Conservation (phyloP, 2,113 vertebrate genomes). For the Hemichromis elongatus region DNA sequence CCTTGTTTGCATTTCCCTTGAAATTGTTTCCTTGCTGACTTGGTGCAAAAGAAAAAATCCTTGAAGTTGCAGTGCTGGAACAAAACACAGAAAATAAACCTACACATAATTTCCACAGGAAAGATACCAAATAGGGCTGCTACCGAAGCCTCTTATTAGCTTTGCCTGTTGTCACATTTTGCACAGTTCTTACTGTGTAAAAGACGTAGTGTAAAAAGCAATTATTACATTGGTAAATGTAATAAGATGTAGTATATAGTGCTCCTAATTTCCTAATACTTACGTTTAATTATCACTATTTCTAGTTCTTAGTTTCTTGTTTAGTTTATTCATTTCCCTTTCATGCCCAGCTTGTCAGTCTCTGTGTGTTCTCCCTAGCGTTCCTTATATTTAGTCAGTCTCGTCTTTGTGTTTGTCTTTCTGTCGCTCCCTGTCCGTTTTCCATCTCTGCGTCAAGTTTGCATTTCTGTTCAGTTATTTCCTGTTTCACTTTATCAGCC, state of each 20-base stretch:
- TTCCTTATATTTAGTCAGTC: not conserved
- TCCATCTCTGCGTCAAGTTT: not conserved
- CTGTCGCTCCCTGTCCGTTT: too few species aligned
- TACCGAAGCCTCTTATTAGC: not conserved
- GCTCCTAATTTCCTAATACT: too few species aligned
- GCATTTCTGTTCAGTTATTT: not conserved
- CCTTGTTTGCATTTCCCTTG: not conserved
- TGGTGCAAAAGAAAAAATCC: not conserved
- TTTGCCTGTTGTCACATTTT: not conserved
- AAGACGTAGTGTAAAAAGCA: not conserved
- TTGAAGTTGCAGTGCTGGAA: not conserved
- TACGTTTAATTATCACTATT: not conserved
- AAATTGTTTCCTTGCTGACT: not conserved
- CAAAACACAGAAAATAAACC: not conserved
- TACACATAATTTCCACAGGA: not conserved
- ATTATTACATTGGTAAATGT: not conserved
- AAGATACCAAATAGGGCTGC: not conserved
- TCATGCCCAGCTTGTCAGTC: not conserved
- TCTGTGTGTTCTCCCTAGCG: not conserved
- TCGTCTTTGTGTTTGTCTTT: too few species aligned
- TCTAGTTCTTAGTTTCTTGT: not conserved
- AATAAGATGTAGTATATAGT: too few species aligned
- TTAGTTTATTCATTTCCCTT: not conserved
- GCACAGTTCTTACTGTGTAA: not conserved
- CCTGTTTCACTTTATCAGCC: not conserved